Evolutionary conservation across 1,140 invertebrate species (phyloP).

Genomic region (Colletes gigas): DNA sequence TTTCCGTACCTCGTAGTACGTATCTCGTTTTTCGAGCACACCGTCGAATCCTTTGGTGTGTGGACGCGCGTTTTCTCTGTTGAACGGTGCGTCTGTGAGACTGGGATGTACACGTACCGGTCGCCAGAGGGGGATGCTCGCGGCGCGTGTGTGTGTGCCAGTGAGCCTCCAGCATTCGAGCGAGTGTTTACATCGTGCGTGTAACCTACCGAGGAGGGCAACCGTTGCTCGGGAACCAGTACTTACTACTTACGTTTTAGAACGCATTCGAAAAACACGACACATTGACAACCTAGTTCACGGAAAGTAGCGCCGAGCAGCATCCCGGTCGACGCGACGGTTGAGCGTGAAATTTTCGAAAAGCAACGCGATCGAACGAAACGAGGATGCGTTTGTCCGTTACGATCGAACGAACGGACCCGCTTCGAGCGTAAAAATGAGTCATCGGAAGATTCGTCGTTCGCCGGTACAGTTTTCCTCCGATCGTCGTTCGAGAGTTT

Average conservation of each 20-base stretch:
- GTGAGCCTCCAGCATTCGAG: slow-evolving; percentile 29
- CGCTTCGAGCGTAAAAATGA: background rate
- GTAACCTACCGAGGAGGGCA: slow-evolving; percentile 26
- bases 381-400: background rate
- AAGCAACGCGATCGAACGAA: slow-evolving; percentile 2
- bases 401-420: background rate
- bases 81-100: slow-evolving; percentile 4
- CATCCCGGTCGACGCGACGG: background rate
- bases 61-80: background rate
- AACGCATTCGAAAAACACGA: slow-evolving; percentile 9
- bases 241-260: background rate
- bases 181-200: slow-evolving; percentile 61
- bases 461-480: background rate
- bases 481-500: background rate
- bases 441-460: background rate
- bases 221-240: slow-evolving; percentile 31
- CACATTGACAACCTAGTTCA: background rate
- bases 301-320: background rate
- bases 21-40: slow-evolving; percentile 39
- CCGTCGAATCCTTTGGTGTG: slow-evolving; percentile 7
- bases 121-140: slow-evolving; percentile 6
- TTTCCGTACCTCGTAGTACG: slow-evolving; percentile 43
- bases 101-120: background rate
- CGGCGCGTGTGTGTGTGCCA: slow-evolving; percentile 26
- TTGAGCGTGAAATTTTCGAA: background rate